A percentile compares a stretch with the other conserved stretches of the same genome.
Evolutionary conservation across 1,140 invertebrate species (phyloP).

Genomic region (Drosophila pectinifera): DNA sequence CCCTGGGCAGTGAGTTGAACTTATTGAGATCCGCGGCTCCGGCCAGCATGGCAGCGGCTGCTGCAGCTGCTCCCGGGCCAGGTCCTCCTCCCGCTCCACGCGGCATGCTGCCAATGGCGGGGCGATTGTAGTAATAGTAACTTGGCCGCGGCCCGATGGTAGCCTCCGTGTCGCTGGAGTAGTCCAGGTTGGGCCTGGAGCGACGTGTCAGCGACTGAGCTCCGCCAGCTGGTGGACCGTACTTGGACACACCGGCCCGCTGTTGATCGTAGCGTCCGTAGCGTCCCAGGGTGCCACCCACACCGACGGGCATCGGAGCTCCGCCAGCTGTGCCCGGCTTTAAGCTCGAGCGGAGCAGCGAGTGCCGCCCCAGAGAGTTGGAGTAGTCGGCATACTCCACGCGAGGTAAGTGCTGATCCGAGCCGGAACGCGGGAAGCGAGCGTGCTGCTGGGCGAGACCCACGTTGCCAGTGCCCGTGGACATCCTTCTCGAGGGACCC

Average conservation of each 20-base stretch:
- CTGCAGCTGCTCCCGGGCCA: slow-evolving; percentile 57
- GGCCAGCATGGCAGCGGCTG: slow-evolving; percentile 82
- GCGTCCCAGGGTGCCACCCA: slow-evolving; percentile 82
- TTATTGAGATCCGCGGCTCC: slow-evolving; percentile 85
- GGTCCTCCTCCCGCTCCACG: slow-evolving; percentile 85
- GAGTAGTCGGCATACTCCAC: slow-evolving; percentile 91
- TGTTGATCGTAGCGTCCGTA: slow-evolving; percentile 84
- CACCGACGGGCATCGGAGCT: slow-evolving; percentile 70
- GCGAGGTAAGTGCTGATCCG: slow-evolving; percentile 93
- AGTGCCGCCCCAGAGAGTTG: slow-evolving; percentile 89
- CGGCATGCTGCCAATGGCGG: slow-evolving; percentile 85
- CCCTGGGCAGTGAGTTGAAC: slow-evolving; percentile 91
- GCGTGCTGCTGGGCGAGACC: slow-evolving; percentile 79
- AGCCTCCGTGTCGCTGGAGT: slow-evolving; percentile 97
- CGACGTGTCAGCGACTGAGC: slow-evolving; percentile 88
- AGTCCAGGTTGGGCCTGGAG: slow-evolving; percentile 92
- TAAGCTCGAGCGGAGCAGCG: slow-evolving; percentile 90
- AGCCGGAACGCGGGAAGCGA: slow-evolving; percentile 91
- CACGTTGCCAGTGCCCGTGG: slow-evolving; percentile 85
- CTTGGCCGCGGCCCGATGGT: slow-evolving; percentile 91
- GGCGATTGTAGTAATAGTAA: slow-evolving; percentile 90
- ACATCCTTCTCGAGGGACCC: slow-evolving; percentile 87
- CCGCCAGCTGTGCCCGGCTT: slow-evolving; percentile 87
- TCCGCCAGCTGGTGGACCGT: slow-evolving; percentile 74
- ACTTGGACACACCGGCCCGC: slow-evolving; percentile 66